Conservation (phyloP, 2,888 invertebrate species). For the Iselma pallidipennis region DNA sequence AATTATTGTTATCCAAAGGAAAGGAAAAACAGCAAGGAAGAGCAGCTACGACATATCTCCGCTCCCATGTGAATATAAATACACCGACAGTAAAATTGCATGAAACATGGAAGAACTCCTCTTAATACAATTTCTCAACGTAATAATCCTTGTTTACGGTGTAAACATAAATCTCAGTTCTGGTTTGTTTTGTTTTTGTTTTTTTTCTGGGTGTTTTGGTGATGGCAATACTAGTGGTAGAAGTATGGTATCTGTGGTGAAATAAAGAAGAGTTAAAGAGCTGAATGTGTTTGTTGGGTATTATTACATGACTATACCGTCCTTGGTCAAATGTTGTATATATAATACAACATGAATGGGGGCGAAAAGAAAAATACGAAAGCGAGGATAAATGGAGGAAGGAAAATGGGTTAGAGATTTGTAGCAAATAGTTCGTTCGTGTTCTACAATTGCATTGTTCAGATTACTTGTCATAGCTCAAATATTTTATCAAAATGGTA, state of each 20-base stretch:
- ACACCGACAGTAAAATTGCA: not conserved
- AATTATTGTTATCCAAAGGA: no score
- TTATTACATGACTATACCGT: not conserved
- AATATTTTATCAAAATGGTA: not conserved
- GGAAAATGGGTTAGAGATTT: no score
- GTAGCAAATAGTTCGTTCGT: no score
- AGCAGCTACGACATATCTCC: no score
- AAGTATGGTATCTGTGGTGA: not conserved
- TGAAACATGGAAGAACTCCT: not conserved
- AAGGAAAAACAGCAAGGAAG: no score
- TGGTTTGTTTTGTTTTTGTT: not conserved
- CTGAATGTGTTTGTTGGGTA: not conserved
- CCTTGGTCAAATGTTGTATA: no score
- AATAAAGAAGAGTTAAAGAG: not conserved
- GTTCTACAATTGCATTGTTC: not conserved
- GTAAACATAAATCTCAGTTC: constrained; percentile 1
- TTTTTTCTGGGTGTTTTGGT: no score
- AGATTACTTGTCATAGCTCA: not conserved
- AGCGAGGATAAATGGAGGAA: no score
- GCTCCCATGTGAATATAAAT: not conserved
- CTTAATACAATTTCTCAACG: not conserved
- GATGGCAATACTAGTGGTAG: not conserved
- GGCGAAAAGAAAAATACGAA: no score
- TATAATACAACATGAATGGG: no score
- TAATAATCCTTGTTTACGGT: constrained; percentile 10